Base-by-base conservation (phyloP, 2,888 invertebrate genomes). In the Mantis religiosa region DNA sequence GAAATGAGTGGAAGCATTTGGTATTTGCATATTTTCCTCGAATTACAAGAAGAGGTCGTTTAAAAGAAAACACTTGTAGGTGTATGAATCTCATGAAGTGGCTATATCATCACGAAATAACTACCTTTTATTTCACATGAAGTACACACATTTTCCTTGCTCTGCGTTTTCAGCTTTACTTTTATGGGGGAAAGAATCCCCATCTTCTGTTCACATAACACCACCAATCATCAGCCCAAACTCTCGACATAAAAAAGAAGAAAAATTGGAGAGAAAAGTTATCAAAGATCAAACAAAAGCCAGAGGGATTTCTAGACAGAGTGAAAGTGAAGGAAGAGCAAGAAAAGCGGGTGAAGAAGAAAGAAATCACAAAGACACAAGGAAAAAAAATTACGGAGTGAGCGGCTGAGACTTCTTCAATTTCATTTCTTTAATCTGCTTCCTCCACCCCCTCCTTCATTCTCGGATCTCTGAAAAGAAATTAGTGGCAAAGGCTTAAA, bases 371-470 rank as follows among this genome's bases (percentile, higher is more conserved):
- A 85, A 85, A 87, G 41, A 82, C 34, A 34, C 27, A 71, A 87
- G 82, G 82, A 82, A 87, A 28, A 82, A 82, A 86, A 87, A 20
- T 71, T 71, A 71, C 54, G 20, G 87, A 87, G 34, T 82, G 82
- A 87, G 84, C 84, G 84, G 2, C 84, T 81, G 71, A 54, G 88
- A 88, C 84, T 88, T 84, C 88, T 84, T 84, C 88, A 88, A 88
- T 88, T 88, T 88, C 88, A 88, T 88, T 88, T 88, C 88, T 88
- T 88, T 88, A 88, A 88, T 88, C 84, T 84, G 41, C 84, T 84
- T 84, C 28, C 81, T 34, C 82, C 87, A 82, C 82, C 86, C 88
- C 86, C 88, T 84, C 54, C 88, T 88, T 88, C 84, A 88, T 84
- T 88, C 71, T 84, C 83, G 71, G 54, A 82, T 81, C 81, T 34